Evolutionary conservation across 2,888 invertebrate genomes (phyloP), one percentile per base, ranked within the genome.

Genomic region (Metopia argyrocephala): DNA sequence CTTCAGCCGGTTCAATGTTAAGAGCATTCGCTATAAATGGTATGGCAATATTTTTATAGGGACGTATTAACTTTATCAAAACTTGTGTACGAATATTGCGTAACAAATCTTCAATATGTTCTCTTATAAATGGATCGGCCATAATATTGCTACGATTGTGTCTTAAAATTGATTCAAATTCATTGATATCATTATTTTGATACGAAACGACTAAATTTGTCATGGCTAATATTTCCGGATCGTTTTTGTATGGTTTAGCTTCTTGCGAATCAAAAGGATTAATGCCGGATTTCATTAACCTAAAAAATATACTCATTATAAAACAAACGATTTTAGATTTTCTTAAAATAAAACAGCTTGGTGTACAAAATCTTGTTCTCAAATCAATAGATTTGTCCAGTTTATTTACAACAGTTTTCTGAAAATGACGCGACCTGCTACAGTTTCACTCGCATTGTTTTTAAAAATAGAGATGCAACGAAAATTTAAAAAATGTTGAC

Each of bases 261-360:
- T 99, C 99, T 92, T 99, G 99, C 0, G 98, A 98, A 91, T 99
- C 99, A 91, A 99, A 99, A 0, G 99, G 99, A 92, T 99, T 99
- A 84, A 99, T 99, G 46, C 98, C 98, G 4, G 98, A 99, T 90
- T 99, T 98, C 98, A 99, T 99, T 84, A 99, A 92, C 96, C 96
- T 96, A 86, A 0, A 57, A 68, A 61, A 9, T n/a, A 64, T 38
- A 38, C 15, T 15, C 1, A 12, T 6, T 38, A 12, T 38, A 15
- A 38, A 38, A 12, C 9, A 31, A 31, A 31, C 9, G 7, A 31
- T 31, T 31, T 7, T 9, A n/a, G n/a, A n/a, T n/a, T n/a, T n/a
- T n/a, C n/a, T n/a, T n/a, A n/a, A n/a, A n/a, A n/a, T n/a, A n/a
- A n/a, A n/a, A n/a, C n/a, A n/a, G n/a, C n/a, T n/a, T n/a, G n/a